Evolutionary conservation across 2,797 vertebrate genomes (phyloP), one percentile per base, ranked within the genome.

Genomic region (Lacerta agilis): DNA sequence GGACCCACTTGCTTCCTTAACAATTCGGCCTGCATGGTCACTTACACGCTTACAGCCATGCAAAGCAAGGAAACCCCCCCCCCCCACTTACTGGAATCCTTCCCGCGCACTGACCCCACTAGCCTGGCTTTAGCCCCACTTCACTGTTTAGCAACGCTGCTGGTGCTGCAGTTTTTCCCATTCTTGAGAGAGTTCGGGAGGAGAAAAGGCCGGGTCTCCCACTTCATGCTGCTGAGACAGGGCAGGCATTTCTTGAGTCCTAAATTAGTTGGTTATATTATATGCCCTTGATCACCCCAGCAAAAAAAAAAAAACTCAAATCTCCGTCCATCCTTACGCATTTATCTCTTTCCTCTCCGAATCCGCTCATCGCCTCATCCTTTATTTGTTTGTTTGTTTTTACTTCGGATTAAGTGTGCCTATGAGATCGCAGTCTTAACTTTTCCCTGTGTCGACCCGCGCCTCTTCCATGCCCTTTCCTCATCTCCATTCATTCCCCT

Each of bases 211-310:
- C 88, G 93, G 92, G 17, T 38, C n/a, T 84, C 89, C 87, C 89
- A 58, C 45, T 72, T 33, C 2, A 18, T 55, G 94, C 97, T 92
- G 82, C 95, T 69, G 10, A 58, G 92, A 61, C 41, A 93, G 93
- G 94, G 94, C 93, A 96, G 49, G 94, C 67, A 97, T 93, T 97
- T 97, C 97, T 97, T 94, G 90, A 23, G 7, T 64, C 38, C 27
- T n/a, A 20, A 27, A 55, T 55, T 15, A 71, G 6, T 13, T n/a
- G 69, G 55, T 23, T 7, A 27, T 64, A 64, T 23, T 7, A 27
- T 64, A 64, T 23, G 61, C n/a, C 29, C 69, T 45, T 82, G 64
- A 43, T 43, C 25, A 29, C 36, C 3, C 43, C 69, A 73, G n/a
- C n/a, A 72, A 72, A 15, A 55, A 7, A 72, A 72, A 15, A 55